Percentiles rank a stretch among this genome's conserved stretches.
Conservation (phyloP, 2,888 invertebrate species). For the Aspidiotus destructor region DNA sequence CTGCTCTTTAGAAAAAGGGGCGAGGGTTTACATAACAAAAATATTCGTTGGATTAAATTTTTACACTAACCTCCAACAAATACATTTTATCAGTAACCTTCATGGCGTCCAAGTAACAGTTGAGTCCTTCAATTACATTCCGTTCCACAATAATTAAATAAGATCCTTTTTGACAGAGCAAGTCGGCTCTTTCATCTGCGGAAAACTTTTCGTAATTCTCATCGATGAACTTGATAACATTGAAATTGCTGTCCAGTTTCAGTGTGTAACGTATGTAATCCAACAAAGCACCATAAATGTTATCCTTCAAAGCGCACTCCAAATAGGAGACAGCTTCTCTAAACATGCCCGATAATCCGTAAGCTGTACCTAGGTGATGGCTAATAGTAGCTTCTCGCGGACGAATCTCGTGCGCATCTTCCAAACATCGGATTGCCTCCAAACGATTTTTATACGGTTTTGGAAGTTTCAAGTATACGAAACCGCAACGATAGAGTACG, state of each 20-base stretch:
- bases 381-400: conserved; percentile 16
- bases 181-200: conserved; percentile 17
- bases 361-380: conserved; percentile 17
- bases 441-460: conserved; percentile 21
- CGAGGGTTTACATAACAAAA: too few relatives aligned
- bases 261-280: conserved; percentile 18
- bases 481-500: conserved; percentile 19
- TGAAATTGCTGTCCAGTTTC: conserved; percentile 11
- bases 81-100: conserved; percentile 21
- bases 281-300: conserved; percentile 14
- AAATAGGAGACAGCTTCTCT: conserved; percentile 15
- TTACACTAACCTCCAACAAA: conserved; percentile 6
- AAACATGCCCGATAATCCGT: conserved; percentile 20
- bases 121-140: conserved; percentile 11
- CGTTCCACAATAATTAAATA: conserved; percentile 16
- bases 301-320: conserved; percentile 10
- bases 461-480: conserved; percentile 20
- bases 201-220: conserved; percentile 20
- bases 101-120: conserved; percentile 17
- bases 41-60: background rate
- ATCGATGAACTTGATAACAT: conserved; percentile 13
- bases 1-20: too few relatives aligned
- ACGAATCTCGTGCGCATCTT: conserved; percentile 18
- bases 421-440: conserved; percentile 17
- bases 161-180: conserved; percentile 17